Percentiles rank a stretch among this genome's conserved stretches.
Conservation (phyloP, 1,140 invertebrate species). For the Ridgeia piscesae region DNA sequence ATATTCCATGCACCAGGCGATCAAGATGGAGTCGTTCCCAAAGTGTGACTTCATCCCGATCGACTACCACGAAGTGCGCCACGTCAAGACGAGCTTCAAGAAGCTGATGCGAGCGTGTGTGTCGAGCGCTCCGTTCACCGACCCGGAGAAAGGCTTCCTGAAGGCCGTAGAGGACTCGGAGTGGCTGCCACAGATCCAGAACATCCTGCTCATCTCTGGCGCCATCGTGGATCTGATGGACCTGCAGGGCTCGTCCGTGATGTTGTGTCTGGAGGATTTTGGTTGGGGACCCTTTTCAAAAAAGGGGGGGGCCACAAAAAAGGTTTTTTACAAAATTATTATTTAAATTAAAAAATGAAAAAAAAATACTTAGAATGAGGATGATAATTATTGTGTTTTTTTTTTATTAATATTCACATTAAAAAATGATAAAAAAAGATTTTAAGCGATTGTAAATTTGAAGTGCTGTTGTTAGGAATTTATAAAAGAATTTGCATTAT, state of each 20-base stretch:
- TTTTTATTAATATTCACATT: no score
- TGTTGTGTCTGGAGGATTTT: conserved; percentile 90
- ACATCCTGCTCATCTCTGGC: conserved; percentile 66
- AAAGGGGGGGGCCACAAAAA: neutral
- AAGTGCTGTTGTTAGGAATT: no score
- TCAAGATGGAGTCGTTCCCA: conserved; percentile 54
- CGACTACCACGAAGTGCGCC: conserved; percentile 88
- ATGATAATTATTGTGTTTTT: no score
- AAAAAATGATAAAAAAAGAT: no score
- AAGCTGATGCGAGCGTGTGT: conserved; percentile 92
- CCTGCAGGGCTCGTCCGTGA: conserved; percentile 90
- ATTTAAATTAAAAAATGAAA: no score
- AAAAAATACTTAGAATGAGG: no score
- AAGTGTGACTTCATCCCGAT: conserved; percentile 88
- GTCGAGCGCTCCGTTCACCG: conserved; percentile 69
- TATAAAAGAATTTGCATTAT: no score
- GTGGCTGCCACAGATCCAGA: conserved; percentile 74
- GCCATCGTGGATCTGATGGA: conserved; percentile 93
- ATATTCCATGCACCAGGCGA: conserved; percentile 37
- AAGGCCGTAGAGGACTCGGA: conserved; percentile 91
- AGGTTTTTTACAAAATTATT: neutral
- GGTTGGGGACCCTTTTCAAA: conserved; percentile 84
- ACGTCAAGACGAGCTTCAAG: conserved; percentile 92
- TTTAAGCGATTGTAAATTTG: no score
- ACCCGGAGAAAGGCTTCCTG: conserved; percentile 43